Evolutionary conservation across 2,888 invertebrate genomes (phyloP), one percentile per base, ranked within the genome.

Genomic region (Hyles lineata): DNA sequence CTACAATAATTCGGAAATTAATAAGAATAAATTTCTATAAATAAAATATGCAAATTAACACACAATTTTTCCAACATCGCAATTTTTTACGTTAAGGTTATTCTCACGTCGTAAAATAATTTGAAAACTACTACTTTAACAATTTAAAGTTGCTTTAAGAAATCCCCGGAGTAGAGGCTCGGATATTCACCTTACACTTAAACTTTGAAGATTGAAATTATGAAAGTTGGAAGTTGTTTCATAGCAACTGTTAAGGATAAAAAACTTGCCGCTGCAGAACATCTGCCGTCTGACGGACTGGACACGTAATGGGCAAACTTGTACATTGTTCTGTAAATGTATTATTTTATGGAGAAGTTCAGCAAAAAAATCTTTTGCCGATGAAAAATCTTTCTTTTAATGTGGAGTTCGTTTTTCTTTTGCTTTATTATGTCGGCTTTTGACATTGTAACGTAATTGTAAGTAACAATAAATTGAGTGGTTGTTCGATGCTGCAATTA

Each of bases 141-240:
- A 43, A 43, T 43, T 43, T 43, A 11, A 43, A 43, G 43, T 43
- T 43, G 43, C 15, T 43, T 21, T 21, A 50, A 67, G 23, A 43
- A 23, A 23, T 9, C 5, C 15, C 23, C 1, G 2, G 15, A 23
- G 17, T 2, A 11, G 17, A 32, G 8, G n/a, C 62, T 8, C 9
- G n/a, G 67, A 21, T 67, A 67, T 67, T 43, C 67, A 67, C 67
- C 67, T 67, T 67, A 17, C 63, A 63, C 43, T 50, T 43, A 15
- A 67, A 67, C 43, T 67, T 50, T 9, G 21, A 43, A 67, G 67
- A 67, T 67, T 67, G 67, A 67, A 67, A 67, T 50, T 67, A 67
- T 67, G 67, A 50, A 67, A 67, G 50, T 67, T 67, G 67, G 50
- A 67, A 50, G 43, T 50, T 67, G 67, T 67, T 67, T 67, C 50